These are phyloP conservation scores for Geotria australis DNA, from an alignment of 2,797 vertebrate genomes.

Conservation along the genomic window DNA sequence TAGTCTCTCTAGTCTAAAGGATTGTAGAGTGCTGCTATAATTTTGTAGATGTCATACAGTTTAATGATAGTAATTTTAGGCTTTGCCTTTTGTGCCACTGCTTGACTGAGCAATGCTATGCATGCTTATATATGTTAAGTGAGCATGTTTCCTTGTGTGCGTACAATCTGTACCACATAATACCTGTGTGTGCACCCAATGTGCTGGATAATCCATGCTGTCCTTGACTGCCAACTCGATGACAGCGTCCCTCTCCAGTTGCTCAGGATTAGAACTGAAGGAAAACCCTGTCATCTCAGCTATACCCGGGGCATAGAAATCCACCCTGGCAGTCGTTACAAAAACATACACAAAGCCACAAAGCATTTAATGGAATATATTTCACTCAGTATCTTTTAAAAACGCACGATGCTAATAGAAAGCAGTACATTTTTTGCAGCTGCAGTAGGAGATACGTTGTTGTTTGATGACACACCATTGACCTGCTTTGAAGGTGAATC, in stretches of 20 bases:
- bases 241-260: constrained; percentile 32
- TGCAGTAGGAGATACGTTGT: too few species aligned
- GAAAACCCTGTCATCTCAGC: constrained; percentile 69
- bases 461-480: constrained; percentile 42
- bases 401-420: too few species aligned
- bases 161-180: not conserved
- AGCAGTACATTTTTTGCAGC: too few species aligned
- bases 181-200: constrained; percentile 61
- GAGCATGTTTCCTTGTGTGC: not conserved
- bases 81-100: not conserved
- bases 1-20: too few species aligned
- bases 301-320: constrained; percentile 58
- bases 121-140: not conserved
- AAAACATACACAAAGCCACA: too few species aligned
- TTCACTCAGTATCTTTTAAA: too few species aligned
- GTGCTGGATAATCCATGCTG: constrained; percentile 39
- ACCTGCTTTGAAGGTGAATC: constrained; percentile 70
- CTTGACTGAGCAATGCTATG: not conserved
- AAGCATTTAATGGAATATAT: too few species aligned
- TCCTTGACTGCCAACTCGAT: constrained; percentile 65
- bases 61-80: not conserved
- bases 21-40: not conserved
- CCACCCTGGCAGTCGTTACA: constrained; percentile 22
- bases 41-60: not conserved
- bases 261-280: constrained; percentile 55